Base-by-base conservation (phyloP, 2,797 vertebrate species). In the Cryptoblepharus egeriae region DNA sequence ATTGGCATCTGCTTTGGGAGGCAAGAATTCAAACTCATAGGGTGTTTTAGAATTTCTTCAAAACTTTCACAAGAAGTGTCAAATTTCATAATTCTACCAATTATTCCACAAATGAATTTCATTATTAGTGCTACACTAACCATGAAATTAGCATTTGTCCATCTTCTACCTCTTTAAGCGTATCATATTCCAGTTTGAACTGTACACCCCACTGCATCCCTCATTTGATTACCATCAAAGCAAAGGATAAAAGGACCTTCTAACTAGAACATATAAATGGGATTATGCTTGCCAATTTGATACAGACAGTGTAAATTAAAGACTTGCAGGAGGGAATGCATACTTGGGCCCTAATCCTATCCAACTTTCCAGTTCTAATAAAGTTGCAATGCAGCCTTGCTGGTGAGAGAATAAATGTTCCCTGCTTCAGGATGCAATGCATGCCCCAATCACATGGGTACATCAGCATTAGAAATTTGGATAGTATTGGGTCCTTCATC, bases 181-280 rank as follows among this genome's bases (percentile, higher is more conserved):
- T 82, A 81, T 20, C 76, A 61, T n/a, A 83, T 88, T 87, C 32
- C 15, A 1, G 39, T 85, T 83, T 76, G 75, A 79, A 77, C 61
- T 71, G 5, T 30, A 58, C 49, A 82, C 30, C 28, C 65, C 70
- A 80, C 64, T 81, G 79, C 80, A 79, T 85, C 28, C 61, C 30
- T 82, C 85, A 85, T 85, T 81, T 81, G 61, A 85, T 82, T 65
- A 78, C 26, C 16, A 74, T 80, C 74, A 52, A 39, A 82, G 58
- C 2, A 71, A 42, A 89, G 75, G 80, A 70, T 32, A 16, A 80
- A 92, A 85, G 81, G 9, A 61, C 15, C 45, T 58, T 81, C 77
- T 18, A 5, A 76, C 55, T 10, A 83, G 68, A 89, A 84, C 63
- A 77, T n/a, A 88, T 16, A 87, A 85, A 87, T 1, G 70, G 55